Evolutionary conservation across 2,888 invertebrate genomes (phyloP).

Genomic region (Leptopterna dolabrata): DNA sequence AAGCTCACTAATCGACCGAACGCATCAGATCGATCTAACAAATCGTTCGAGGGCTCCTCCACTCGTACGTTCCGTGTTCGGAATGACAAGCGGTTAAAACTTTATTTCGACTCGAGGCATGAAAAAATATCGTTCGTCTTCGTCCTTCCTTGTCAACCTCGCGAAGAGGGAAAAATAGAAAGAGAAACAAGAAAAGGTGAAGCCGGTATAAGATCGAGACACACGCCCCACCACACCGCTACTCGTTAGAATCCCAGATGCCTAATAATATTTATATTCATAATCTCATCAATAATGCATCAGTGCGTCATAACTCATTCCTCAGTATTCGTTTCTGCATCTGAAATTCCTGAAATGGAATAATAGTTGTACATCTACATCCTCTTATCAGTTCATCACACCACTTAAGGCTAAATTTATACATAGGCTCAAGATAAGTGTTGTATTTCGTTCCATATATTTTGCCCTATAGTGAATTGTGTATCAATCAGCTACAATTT

Average conservation of each 20-base stretch:
- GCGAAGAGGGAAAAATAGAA: not conserved
- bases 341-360: not conserved
- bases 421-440: no score
- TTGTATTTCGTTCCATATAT: no score
- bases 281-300: not conserved
- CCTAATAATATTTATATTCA: not conserved
- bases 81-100: slow-evolving; percentile 21
- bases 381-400: no score
- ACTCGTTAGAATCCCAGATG: not conserved
- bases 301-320: not conserved
- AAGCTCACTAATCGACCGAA: slow-evolving; percentile 27
- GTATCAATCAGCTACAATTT: no score
- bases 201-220: not conserved
- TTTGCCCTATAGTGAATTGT: no score
- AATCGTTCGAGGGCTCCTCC: not conserved
- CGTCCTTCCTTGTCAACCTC: slow-evolving; percentile 11
- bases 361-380: no score
- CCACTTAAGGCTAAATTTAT: no score
- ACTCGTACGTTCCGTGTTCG: slow-evolving; percentile 1
- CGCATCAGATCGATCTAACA: slow-evolving; percentile 21
- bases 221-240: not conserved
- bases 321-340: not conserved
- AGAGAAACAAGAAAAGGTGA: not conserved
- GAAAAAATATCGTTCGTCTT: slow-evolving; percentile 12
- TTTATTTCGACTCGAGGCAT: not conserved